Base-by-base conservation (phyloP, 2,113 vertebrate genomes). In the Prinia subflava region DNA sequence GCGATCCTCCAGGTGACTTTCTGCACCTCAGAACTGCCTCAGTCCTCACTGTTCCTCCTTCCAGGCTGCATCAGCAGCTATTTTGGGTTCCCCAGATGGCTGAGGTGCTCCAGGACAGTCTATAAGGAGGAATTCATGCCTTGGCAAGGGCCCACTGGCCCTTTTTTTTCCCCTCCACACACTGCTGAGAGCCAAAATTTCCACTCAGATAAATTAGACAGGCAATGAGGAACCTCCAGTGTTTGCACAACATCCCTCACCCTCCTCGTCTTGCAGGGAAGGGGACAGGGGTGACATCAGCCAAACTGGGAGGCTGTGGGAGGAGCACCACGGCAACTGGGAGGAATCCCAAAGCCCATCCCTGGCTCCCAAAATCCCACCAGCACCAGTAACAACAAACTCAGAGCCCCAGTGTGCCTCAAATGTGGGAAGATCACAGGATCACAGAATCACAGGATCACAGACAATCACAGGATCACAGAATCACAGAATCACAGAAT, bases 101-200 rank as follows among this genome's bases (percentile, higher is more conserved):
- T 64, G 87, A 93, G 92, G 76, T 80, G 85, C 82, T 89, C 69
- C 37, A 78, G 90, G 92, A 89, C 41, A 44, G 31, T 49, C 80
- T 74, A n/a, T 19, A 47, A 42, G 70, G 56, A 82, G 69, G 87
- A 91, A 91, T 59, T 53, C 55, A 53, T 21, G 77, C 50, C 74
- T 77, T 65, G 77, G 81, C 87, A 84, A 53, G 69, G 81, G 59
- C 76, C 68, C 53, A 50, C 59, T 28, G 78, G 90, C 46, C 76
- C 18, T 65, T 55, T 83, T 13, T 16, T 4, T 2, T 31, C 21
- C 55, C 33, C 24, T 83, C 49, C 13, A 4, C 63, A 0, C 15
- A 2, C 1, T 1, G 2, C 77, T 47, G 17, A 0, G 49, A 68
- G 68, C 73, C 74, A 89, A 4, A 53, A 35, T 41, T 52, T 52